Base-by-base conservation (phyloP, 2,888 invertebrate species). In the Eurytoma californica region DNA sequence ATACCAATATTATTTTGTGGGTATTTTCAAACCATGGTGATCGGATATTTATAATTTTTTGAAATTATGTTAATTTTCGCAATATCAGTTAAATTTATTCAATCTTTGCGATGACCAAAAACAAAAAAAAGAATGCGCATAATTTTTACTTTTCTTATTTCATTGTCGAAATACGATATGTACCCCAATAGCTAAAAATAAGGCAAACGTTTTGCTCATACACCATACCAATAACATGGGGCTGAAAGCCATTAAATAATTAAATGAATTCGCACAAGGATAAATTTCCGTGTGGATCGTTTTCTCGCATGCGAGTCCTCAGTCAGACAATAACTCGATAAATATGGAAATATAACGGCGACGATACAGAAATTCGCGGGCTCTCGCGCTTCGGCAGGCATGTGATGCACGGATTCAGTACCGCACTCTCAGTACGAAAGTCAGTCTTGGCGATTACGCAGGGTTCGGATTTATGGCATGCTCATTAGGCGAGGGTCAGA, bases 401-500 rank as follows among this genome's bases (percentile, higher is more conserved):
- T 74, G 66, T 49, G 82, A 77, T 39, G 63, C 16, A 0, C 63
- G 28, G 68, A 57, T 81, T 83, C 83, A 85, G 84, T 82, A 82
- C 83, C 76, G 80, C 83, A 84, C 85, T 85, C 85, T 82, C 80
- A 80, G 83, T 83, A 82, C 82, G 83, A 78, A 79, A 81, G 82
- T 82, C 84, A 84, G 84, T 14, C 84, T 84, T 83, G 83, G 82
- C 82, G 79, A 79, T 9, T 79, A 79, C 82, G 83, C 84, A 82
- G 83, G 39, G 60, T 81, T 82, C 82, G 84, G 84, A 85, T 86
- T 85, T 84, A 85, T 84, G 83, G 84, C 80, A 83, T 82, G 84
- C 84, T 87, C 85, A 84, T 86, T 86, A 85, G 82, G 82, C 70
- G 83, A 77, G 60, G 20, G 47, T 20, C 51, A 55, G 12, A n/a